Base-by-base conservation (phyloP, 2,797 vertebrate species). In the Emydoidea blandingii region DNA sequence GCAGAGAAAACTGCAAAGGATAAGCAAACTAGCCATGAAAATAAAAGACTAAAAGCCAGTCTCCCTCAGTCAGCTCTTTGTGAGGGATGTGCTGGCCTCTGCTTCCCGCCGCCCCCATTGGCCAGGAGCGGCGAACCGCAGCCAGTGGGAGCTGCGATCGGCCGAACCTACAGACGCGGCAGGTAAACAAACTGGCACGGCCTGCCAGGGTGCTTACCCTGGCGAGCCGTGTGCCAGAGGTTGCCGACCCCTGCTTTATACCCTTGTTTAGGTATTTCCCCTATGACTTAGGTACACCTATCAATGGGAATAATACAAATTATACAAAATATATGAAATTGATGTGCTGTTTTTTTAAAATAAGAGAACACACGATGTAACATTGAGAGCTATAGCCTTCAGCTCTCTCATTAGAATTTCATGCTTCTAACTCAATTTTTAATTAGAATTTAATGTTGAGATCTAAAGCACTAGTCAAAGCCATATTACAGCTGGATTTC, bases 401-500 rank as follows among this genome's bases (percentile, higher is more conserved):
- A 93, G 41, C 50, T 90, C 93, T 27, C 53, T 97, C 50, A 86
- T 95, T 93, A 93, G 81, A 87, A 92, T 97, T 92, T 96, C 52
- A 68, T 94, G 80, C 53, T 82, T 94, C 89, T 95, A 91, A 82
- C 56, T 91, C 85, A 68, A 76, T 90, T 88, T 96, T 95, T 96
- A 95, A 96, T 94, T 97, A 91, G 83, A 97, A 96, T 93, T 92
- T 91, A 94, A 96, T 93, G 74, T 44, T 87, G 62, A 94, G 50
- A 79, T 95, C 83, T 95, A 88, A 95, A 97, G 80, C 41, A 95
- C 52, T 87, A 88, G 76, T 86, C 92, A 93, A 87, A 91, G 53
- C 62, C 83, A 95, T 93, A 94, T 88, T 95, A 80, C 53, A 93
- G 31, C 62, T 93, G 92, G 49, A 85, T 97, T 96, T 96, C 76